Percentiles rank a stretch among this genome's conserved stretches.
Conservation (phyloP, 2,113 vertebrate species). For the Istiophorus platypterus region DNA sequence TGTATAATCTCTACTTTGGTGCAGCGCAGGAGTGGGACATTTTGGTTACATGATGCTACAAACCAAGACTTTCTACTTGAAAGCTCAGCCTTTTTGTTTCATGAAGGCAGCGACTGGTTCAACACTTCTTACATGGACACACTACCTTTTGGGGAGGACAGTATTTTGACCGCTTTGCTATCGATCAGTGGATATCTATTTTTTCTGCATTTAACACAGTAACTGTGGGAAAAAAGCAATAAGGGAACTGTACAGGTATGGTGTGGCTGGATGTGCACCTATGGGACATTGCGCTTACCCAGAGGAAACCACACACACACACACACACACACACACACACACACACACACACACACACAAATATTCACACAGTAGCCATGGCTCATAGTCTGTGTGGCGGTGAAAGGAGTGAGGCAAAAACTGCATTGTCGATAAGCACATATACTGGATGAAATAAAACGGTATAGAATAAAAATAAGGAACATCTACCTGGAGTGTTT, state of each 20-base stretch:
- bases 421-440: conserved; percentile 84
- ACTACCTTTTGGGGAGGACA: conserved; percentile 66
- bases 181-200: conserved; percentile 78
- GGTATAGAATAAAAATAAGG: conserved; percentile 83
- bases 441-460: conserved; percentile 82
- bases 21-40: conserved; percentile 58
- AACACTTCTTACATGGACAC: conserved; percentile 66
- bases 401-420: conserved; percentile 57
- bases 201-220: conserved; percentile 77
- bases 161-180: conserved; percentile 79
- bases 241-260: conserved; percentile 76
- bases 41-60: conserved; percentile 50
- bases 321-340: conserved; percentile 36
- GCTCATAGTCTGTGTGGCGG: conserved; percentile 50
- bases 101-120: conserved; percentile 60
- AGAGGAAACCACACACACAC: conserved; percentile 40
- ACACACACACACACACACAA: conserved; percentile 26
- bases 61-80: conserved; percentile 67
- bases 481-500: conserved; percentile 57
- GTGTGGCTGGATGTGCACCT: conserved; percentile 57
- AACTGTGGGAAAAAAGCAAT: conserved; percentile 82
- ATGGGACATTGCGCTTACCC: conserved; percentile 58
- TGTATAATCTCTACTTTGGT: conserved; percentile 68
- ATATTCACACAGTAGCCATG: conserved; percentile 45
- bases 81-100: conserved; percentile 64